Conservation (phyloP, 2,797 vertebrate genomes). For the Holocentrus rufus region DNA sequence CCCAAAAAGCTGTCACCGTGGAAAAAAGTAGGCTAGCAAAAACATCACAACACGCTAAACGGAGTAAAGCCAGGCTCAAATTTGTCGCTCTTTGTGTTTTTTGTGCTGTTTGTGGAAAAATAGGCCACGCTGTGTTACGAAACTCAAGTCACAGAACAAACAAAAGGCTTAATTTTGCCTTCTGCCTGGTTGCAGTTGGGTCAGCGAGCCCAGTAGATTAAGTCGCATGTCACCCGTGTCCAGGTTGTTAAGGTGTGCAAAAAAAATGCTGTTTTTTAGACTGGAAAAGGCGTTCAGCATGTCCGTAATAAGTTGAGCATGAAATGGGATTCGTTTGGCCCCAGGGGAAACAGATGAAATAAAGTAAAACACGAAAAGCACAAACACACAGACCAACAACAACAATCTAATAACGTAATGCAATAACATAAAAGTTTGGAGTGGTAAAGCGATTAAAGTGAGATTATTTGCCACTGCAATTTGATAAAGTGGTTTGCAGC, state of each 20-base stretch:
- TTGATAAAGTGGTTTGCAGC: slow-evolving; percentile 53
- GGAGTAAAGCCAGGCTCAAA: background rate
- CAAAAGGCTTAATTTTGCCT: slow-evolving; percentile 5
- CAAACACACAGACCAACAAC: slow-evolving; percentile 19
- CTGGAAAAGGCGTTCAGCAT: slow-evolving; percentile 9
- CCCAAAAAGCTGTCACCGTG: background rate
- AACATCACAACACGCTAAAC: background rate
- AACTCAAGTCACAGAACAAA: background rate
- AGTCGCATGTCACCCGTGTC: background rate
- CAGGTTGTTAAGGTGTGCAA: slow-evolving; percentile 21
- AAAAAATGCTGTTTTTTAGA: too few relatives aligned
- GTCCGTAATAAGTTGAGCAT: slow-evolving; percentile 18
- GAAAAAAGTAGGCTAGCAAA: background rate
- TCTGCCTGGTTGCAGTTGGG: slow-evolving; percentile 5
- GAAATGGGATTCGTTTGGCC: slow-evolving; percentile 29
- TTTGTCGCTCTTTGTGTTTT: background rate
- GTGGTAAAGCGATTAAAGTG: slow-evolving; percentile 51
- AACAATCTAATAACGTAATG: slow-evolving; percentile 55
- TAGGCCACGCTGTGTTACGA: background rate
- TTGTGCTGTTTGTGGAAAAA: background rate
- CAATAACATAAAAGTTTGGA: slow-evolving; percentile 55
- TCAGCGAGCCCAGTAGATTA: slow-evolving; percentile 19
- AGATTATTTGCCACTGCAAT: slow-evolving; percentile 66
- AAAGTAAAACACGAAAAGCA: slow-evolving; percentile 1
- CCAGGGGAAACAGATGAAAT: background rate